phyloP scores from a whole-genome alignment of 2,113 vertebrate genomes.

The Heteronetta atricapilla region DNA sequence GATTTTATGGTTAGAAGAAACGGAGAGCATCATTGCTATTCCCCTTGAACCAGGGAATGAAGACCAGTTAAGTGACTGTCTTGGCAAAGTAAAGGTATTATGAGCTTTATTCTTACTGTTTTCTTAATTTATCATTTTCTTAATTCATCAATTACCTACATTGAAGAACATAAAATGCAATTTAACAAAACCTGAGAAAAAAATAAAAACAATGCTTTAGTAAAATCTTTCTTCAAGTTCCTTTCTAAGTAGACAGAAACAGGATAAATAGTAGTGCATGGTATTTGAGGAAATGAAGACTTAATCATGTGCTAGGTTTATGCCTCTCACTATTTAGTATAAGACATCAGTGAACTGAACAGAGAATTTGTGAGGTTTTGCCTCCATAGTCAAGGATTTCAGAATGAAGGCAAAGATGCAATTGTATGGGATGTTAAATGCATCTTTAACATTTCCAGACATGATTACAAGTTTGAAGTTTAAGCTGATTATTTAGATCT shows the following conservation, averaged over 20 bases:
- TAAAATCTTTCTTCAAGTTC: not conserved
- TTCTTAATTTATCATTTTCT: not conserved
- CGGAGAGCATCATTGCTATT: constrained; percentile 72
- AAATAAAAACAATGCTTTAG: not conserved
- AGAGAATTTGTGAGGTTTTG: not conserved
- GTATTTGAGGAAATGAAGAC: not conserved
- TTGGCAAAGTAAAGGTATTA: constrained; percentile 91
- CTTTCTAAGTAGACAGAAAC: not conserved
- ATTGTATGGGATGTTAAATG: not conserved
- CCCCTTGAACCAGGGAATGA: constrained; percentile 85
- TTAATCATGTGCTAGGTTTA: not conserved
- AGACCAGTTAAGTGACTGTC: constrained; percentile 84
- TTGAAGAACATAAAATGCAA: not conserved
- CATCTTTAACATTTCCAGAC: not conserved
- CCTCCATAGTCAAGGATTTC: not conserved
- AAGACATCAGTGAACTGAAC: not conserved
- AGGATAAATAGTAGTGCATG: not conserved
- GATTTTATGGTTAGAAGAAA: constrained; percentile 88
- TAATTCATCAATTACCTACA: not conserved
- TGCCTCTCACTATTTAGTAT: not conserved
- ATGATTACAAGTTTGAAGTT: not conserved
- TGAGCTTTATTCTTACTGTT: constrained; percentile 1
- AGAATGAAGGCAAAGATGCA: not conserved
- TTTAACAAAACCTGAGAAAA: not conserved
- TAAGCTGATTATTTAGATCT: not conserved